Conservation (phyloP, 2,888 invertebrate genomes). For the Melanchra persicariae region DNA sequence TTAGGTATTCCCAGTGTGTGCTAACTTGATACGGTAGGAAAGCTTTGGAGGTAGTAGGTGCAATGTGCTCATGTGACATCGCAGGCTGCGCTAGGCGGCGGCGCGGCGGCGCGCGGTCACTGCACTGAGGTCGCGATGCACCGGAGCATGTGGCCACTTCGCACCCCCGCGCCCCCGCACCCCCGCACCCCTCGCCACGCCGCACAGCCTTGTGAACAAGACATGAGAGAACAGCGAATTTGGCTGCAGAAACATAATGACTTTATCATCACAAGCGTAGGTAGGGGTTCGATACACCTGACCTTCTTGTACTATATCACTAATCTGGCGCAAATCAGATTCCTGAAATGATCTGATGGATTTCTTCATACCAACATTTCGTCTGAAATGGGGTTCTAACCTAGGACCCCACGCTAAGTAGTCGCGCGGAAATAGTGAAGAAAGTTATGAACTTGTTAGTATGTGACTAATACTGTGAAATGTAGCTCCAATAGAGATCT, state of each 20-base stretch:
- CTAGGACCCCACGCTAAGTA: no score
- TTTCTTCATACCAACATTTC: no score
- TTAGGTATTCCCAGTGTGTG: background rate
- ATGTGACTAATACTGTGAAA: no score
- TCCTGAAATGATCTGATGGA: no score
- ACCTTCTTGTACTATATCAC: background rate
- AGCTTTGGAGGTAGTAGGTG: slow-evolving; percentile 35
- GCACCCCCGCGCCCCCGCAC: slow-evolving; percentile 61
- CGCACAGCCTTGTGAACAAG: slow-evolving; percentile 67
- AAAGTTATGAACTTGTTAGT: no score
- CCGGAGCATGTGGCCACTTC: slow-evolving; percentile 79
- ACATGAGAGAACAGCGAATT: slow-evolving; percentile 63
- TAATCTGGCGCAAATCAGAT: no score
- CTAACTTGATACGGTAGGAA: background rate
- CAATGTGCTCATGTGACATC: slow-evolving; percentile 71
- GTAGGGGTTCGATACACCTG: background rate
- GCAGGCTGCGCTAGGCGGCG: slow-evolving; percentile 68
- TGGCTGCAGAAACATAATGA: background rate
- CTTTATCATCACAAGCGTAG: background rate
- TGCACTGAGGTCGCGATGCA: slow-evolving; percentile 86
- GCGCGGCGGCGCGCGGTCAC: slow-evolving; percentile 77
- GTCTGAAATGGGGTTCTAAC: no score
- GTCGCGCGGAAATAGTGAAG: no score
- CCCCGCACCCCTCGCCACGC: slow-evolving; percentile 41
- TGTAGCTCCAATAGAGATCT: no score